These are phyloP conservation scores for Nebria salina DNA, from an alignment of 2,888 invertebrate species.

Conservation along the genomic window DNA sequence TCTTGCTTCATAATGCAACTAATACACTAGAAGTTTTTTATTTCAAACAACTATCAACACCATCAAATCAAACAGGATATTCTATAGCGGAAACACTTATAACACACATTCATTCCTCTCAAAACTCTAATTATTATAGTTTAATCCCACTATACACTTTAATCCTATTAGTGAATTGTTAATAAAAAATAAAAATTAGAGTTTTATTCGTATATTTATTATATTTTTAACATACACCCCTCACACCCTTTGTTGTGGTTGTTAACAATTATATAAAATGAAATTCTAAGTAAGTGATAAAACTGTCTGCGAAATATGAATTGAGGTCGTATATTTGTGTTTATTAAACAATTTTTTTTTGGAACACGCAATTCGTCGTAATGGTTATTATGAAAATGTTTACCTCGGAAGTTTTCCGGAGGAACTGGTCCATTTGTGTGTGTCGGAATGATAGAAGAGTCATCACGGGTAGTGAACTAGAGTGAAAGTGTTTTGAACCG, in stretches of 20 bases:
- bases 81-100: background rate
- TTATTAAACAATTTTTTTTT: background rate
- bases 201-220: too few species aligned
- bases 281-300: background rate
- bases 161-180: background rate
- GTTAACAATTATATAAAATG: too few species aligned
- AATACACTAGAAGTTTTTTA: background rate
- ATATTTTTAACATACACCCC: too few species aligned
- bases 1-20: background rate
- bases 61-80: background rate
- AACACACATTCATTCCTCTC: background rate
- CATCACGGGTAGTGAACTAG: background rate
- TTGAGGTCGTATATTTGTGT: background rate
- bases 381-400: background rate
- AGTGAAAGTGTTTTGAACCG: background rate
- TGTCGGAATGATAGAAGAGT: background rate
- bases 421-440: background rate
- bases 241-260: too few species aligned
- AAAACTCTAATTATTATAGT: background rate
- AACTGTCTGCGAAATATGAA: background rate
- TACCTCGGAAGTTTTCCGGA: background rate
- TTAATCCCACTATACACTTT: background rate
- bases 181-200: too few species aligned
- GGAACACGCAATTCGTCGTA: background rate
- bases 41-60: background rate